Conservation (phyloP, 1,140 invertebrate genomes). For the Mizuhopecten yessoensis region DNA sequence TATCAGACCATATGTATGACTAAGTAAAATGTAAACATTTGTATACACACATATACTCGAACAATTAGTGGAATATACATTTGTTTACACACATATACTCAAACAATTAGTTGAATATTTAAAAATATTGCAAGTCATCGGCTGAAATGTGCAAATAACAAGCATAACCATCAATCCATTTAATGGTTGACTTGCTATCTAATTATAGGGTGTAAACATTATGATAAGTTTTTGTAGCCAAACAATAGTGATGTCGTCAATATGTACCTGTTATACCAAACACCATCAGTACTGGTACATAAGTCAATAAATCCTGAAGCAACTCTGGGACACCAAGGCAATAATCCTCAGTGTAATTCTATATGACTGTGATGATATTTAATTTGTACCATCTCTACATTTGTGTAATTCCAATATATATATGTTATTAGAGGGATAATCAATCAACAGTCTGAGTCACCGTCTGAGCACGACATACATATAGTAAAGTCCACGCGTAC, state of each 20-base stretch:
- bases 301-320: too few relatives aligned
- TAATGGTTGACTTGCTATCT: constrained; percentile 18
- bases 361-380: neutral
- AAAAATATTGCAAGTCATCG: neutral
- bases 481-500: neutral
- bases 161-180: neutral
- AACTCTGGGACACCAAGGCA: too few relatives aligned
- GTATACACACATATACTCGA: neutral
- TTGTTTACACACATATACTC: neutral
- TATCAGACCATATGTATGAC: neutral
- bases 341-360: neutral
- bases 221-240: neutral
- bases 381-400: neutral
- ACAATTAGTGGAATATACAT: neutral
- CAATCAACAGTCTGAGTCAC: neutral
- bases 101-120: neutral
- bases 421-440: neutral
- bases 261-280: neutral
- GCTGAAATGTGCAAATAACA: neutral
- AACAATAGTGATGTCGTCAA: neutral
- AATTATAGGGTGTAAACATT: constrained; percentile 15
- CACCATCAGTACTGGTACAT: neutral
- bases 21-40: neutral
- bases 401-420: constrained; percentile 5
- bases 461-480: constrained; percentile 8